phyloP scores from a whole-genome alignment of 2,888 invertebrate genomes.

The Harpalus rufipes region DNA sequence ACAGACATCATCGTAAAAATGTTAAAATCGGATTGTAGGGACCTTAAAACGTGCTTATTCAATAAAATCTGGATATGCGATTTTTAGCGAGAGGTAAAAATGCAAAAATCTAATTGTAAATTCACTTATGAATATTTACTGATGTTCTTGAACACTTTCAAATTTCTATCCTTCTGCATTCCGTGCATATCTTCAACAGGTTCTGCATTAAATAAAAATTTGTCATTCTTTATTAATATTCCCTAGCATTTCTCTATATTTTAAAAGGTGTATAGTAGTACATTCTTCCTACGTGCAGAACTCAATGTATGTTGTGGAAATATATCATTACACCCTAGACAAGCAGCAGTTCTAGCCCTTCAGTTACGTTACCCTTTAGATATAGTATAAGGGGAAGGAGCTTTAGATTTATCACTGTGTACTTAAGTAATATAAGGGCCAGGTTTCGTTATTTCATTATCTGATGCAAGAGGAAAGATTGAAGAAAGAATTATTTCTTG shows the following conservation, averaged over 20 bases:
- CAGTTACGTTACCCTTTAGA: background rate
- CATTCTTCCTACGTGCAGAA: background rate
- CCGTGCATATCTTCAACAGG: slow-evolving; percentile 5
- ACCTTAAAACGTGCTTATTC: no score
- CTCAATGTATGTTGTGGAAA: slow-evolving; percentile 12
- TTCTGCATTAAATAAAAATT: slow-evolving; percentile 4
- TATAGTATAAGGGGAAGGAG: slow-evolving; percentile 7
- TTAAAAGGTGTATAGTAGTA: background rate
- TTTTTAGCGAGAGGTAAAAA: no score
- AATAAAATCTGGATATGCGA: no score
- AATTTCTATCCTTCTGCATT: background rate
- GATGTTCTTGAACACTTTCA: background rate
- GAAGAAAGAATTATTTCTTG: background rate
- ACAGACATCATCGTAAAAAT: no score
- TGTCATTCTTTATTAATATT: slow-evolving; percentile 11
- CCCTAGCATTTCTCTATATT: slow-evolving; percentile 9
- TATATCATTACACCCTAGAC: slow-evolving; percentile 32
- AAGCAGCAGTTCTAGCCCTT: slow-evolving; percentile 31
- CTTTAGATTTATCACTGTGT: slow-evolving; percentile 29
- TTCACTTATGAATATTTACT: no score
- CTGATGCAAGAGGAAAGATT: background rate
- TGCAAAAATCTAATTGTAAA: no score
- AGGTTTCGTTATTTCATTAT: slow-evolving; percentile 8
- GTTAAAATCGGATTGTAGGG: no score
- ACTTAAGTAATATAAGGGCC: slow-evolving; percentile 21